Conservation (phyloP, 2,113 vertebrate species). For the Acrocephalus arundinaceus region DNA sequence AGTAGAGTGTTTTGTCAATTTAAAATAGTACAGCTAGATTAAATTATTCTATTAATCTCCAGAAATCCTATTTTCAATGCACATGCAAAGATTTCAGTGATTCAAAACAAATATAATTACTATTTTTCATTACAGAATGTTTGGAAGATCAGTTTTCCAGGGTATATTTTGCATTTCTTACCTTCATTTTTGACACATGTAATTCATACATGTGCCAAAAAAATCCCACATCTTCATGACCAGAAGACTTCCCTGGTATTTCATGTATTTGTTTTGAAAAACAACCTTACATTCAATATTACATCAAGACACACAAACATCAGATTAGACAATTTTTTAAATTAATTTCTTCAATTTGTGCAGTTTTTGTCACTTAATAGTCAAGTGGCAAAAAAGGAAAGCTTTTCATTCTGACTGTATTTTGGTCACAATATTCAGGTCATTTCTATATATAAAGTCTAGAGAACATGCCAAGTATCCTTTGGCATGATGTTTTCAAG, state of each 20-base stretch:
- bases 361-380: background rate
- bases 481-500: background rate
- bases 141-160: background rate
- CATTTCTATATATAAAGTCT: background rate
- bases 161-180: background rate
- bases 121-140: background rate
- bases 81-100: background rate
- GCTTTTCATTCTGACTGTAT: background rate
- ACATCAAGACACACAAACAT: background rate
- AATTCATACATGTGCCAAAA: background rate
- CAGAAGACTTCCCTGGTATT: background rate
- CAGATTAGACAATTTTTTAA: background rate
- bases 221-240: fast-evolving
- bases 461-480: background rate
- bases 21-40: background rate
- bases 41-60: background rate
- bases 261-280: background rate
- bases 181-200: background rate
- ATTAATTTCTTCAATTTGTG: background rate
- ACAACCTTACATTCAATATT: fast-evolving
- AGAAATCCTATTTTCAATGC: background rate
- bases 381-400: background rate
- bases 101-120: background rate
- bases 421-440: background rate
- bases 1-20: background rate